Evolutionary conservation across 1,140 invertebrate genomes (phyloP).

Genomic region (Bradynema listronoti): DNA sequence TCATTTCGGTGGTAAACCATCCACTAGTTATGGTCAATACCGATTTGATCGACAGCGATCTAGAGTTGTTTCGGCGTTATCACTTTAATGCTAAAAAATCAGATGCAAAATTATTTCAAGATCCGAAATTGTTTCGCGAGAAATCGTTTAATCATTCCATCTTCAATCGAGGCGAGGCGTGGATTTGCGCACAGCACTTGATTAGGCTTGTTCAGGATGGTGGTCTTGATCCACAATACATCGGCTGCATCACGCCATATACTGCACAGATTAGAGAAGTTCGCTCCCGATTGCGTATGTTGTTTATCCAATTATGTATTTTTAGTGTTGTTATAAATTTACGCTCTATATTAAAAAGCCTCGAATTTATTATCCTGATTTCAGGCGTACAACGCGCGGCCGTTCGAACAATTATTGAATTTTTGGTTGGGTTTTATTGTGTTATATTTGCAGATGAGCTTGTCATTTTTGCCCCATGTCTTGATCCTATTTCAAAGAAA

Average conservation of each 20-base stretch:
- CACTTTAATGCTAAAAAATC: neutral
- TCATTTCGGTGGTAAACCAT: no score
- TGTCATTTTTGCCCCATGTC: neutral
- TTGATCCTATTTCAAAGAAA: neutral
- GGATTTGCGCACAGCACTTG: conserved; percentile 16
- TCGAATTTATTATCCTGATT: no score
- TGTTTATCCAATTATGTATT: neutral
- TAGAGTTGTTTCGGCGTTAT: neutral
- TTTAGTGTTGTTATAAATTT: neutral
- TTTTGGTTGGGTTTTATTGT: no score
- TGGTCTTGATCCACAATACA: conserved; percentile 10
- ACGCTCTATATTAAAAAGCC: no score
- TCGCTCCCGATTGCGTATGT: conserved; percentile 9
- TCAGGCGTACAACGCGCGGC: no score
- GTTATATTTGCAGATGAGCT: neutral
- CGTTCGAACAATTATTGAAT: no score
- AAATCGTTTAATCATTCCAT: neutral
- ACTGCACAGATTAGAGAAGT: conserved; percentile 18
- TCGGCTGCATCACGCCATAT: conserved; percentile 31
- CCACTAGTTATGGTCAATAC: no score
- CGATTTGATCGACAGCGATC: neutral
- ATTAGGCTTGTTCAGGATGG: conserved; percentile 2
- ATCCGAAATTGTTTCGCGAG: conserved; percentile 1
- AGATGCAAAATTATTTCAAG: conserved; percentile 2
- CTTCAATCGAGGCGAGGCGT: conserved; percentile 18